Percentiles rank a stretch among this genome's conserved stretches.
These are phyloP conservation scores for Castor canadensis DNA, from an alignment of 2,113 vertebrate species.

Conservation along the genomic window DNA sequence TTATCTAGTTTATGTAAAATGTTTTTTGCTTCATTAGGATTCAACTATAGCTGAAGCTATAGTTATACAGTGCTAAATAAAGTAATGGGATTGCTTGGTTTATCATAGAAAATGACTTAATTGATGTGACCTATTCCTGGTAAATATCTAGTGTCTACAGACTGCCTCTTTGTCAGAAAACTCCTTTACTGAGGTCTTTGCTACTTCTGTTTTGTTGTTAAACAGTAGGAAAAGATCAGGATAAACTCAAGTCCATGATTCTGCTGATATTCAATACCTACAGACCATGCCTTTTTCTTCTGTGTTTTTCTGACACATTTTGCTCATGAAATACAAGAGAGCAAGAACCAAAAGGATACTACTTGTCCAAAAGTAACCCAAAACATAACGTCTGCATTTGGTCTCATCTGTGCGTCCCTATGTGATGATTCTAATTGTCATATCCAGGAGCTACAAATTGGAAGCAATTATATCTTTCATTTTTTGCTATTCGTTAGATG, in stretches of 20 bases:
- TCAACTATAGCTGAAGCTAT: not conserved
- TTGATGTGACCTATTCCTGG: not conserved
- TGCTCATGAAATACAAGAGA: constrained; percentile 29
- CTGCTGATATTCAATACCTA: not conserved
- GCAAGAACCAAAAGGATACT: constrained; percentile 60
- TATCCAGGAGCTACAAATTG: constrained; percentile 59
- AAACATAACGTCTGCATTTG: not conserved
- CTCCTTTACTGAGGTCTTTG: not conserved
- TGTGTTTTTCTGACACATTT: not conserved
- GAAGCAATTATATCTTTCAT: constrained; percentile 60
- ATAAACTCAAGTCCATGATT: not conserved
- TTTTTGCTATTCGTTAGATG: constrained; percentile 57
- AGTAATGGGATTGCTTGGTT: not conserved
- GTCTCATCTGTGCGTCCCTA: constrained; percentile 19
- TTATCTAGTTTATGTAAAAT: not conserved
- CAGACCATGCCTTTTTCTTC: not conserved
- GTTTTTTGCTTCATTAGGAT: not conserved
- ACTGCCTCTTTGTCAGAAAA: constrained; percentile 5
- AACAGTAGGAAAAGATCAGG: not conserved
- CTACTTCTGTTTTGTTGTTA: not conserved
- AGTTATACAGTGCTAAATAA: not conserved
- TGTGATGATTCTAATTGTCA: constrained; percentile 35
- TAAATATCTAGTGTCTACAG: not conserved
- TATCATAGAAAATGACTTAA: not conserved
- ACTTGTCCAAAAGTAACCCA: constrained; percentile 28